A percentile compares a stretch with the other conserved stretches of the same genome.
These are phyloP conservation scores for Bradypodion ventrale DNA, from an alignment of 2,797 vertebrate species.

Conservation along the genomic window DNA sequence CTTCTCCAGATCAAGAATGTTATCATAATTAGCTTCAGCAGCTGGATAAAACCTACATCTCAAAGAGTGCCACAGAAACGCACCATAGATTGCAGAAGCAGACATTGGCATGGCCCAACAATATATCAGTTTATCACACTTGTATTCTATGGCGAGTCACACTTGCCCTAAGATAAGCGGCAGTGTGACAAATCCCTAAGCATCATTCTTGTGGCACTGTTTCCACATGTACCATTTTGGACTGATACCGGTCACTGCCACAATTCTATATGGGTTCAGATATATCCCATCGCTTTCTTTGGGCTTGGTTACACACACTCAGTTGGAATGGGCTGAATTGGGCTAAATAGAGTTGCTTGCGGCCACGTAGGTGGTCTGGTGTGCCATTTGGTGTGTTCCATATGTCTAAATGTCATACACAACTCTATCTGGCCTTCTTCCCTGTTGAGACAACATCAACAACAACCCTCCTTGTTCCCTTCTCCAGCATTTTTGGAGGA, in stretches of 20 bases:
- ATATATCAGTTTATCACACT: neutral
- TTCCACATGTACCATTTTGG: neutral
- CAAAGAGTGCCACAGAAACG: neutral
- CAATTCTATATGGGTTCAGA: too few relatives aligned
- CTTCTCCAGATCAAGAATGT: conserved; percentile 11
- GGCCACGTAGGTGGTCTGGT: too few relatives aligned
- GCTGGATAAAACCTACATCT: neutral
- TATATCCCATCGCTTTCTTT: too few relatives aligned
- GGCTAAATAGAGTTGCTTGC: too few relatives aligned
- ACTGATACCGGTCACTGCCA: neutral
- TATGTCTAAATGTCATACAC: too few relatives aligned
- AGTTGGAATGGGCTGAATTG: too few relatives aligned
- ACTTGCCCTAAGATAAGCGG: neutral
- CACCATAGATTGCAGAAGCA: neutral
- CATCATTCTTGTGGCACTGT: neutral
- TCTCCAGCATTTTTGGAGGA: too few relatives aligned
- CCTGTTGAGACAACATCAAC: too few relatives aligned
- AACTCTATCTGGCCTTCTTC: too few relatives aligned
- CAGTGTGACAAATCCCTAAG: neutral
- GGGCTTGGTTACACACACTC: too few relatives aligned
- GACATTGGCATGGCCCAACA: neutral
- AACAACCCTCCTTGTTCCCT: too few relatives aligned
- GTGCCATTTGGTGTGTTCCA: too few relatives aligned
- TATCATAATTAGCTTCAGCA: neutral
- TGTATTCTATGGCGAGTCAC: neutral